Percentiles rank a stretch among this genome's conserved stretches.
These are phyloP conservation scores for Drosophila formosana DNA, from an alignment of 2,888 invertebrate genomes.

Conservation along the genomic window DNA sequence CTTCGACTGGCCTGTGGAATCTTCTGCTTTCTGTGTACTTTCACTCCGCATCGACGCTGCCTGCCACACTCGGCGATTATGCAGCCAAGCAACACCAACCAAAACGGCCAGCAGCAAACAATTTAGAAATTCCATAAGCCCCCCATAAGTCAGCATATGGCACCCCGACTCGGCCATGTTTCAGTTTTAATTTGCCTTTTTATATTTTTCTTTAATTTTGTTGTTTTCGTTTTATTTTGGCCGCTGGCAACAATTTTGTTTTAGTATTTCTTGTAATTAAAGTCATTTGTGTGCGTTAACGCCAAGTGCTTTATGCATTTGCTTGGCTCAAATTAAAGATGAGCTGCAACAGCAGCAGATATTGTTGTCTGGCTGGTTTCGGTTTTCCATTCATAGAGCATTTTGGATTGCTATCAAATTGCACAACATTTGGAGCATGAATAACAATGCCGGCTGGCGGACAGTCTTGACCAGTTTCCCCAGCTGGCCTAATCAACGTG, in stretches of 20 bases:
- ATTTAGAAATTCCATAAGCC: constrained; percentile 61
- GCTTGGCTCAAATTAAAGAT: constrained; percentile 27
- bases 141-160: constrained; percentile 50
- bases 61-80: constrained; percentile 68
- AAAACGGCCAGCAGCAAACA: constrained; percentile 31
- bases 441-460: constrained; percentile 22
- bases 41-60: constrained; percentile 53
- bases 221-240: constrained; percentile 15
- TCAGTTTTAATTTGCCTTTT: constrained; percentile 53
- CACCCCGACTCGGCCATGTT: constrained; percentile 57
- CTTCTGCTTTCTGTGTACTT: constrained; percentile 67
- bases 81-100: constrained; percentile 66
- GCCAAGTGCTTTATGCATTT: constrained; percentile 47
- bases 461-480: constrained; percentile 6
- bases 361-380: constrained; percentile 9
- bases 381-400: constrained; percentile 26
- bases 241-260: constrained; percentile 44
- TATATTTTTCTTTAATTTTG: constrained; percentile 38
- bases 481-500: constrained; percentile 62
- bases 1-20: constrained; percentile 47
- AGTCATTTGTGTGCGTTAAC: constrained; percentile 69
- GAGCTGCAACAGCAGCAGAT: constrained; percentile 18
- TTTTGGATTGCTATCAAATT: constrained; percentile 51
- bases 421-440: constrained; percentile 74
- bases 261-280: constrained; percentile 56